These are phyloP conservation scores for Agriopis leucophaearia DNA, from an alignment of 2,888 invertebrate species.

Conservation along the genomic window DNA sequence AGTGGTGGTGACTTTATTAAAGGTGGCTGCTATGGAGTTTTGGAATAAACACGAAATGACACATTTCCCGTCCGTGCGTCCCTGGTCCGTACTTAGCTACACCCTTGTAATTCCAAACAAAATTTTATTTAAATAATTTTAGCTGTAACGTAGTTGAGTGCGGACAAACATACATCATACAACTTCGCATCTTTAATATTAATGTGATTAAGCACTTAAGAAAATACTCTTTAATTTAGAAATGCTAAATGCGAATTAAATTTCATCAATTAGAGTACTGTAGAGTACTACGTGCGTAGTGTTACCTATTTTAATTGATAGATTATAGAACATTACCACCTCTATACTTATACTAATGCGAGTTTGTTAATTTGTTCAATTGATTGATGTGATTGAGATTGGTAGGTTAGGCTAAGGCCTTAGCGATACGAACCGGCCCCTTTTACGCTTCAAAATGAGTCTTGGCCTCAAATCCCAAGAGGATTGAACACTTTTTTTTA, in stretches of 20 bases:
- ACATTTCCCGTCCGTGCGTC: no score
- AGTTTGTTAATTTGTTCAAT: conserved; percentile 8
- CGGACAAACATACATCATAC: no score
- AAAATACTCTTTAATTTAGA: neutral
- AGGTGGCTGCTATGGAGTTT: no score
- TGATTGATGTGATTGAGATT: conserved; percentile 3
- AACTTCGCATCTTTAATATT: no score
- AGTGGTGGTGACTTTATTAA: no score
- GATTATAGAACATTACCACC: neutral
- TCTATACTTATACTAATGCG: neutral
- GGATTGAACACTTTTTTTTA: no score
- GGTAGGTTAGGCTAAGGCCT: neutral
- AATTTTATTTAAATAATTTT: no score
- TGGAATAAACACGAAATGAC: no score
- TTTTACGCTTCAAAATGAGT: neutral
- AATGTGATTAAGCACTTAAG: no score
- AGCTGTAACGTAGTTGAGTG: no score
- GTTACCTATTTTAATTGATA: neutral
- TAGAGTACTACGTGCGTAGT: neutral
- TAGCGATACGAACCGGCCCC: neutral
- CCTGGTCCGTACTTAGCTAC: no score
- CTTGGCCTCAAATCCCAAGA: neutral
- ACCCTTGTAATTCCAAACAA: no score
- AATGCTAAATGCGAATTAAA: neutral
- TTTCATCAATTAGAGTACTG: neutral